Conservation (phyloP, 1,140 invertebrate species). For the Cyrtorhinus lividipennis region DNA sequence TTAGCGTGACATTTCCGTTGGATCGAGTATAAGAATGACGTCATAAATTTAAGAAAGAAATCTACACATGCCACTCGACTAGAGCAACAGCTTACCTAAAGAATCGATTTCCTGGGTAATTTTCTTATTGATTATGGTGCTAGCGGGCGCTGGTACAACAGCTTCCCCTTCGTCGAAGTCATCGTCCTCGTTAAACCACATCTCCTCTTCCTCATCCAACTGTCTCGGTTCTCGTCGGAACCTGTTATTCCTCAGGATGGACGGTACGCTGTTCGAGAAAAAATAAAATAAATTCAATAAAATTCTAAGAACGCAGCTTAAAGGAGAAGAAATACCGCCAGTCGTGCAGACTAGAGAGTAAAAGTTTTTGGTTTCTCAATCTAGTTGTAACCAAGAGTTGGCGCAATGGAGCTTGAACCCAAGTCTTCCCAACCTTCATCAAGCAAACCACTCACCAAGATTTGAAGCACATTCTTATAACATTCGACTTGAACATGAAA, state of each 20-base stretch:
- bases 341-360: too few relatives aligned
- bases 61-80: neutral
- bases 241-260: slow-evolving; percentile 60
- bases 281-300: neutral
- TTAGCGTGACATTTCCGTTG: neutral
- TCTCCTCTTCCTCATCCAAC: slow-evolving; percentile 93
- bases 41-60: too few relatives aligned
- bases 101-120: slow-evolving; percentile 45
- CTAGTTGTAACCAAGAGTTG: too few relatives aligned
- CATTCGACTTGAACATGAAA: too few relatives aligned
- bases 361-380: too few relatives aligned
- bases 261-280: slow-evolving; percentile 41
- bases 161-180: slow-evolving; percentile 75
- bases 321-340: too few relatives aligned
- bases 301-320: too few relatives aligned
- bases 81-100: slow-evolving; percentile 32
- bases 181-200: slow-evolving; percentile 97
- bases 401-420: too few relatives aligned
- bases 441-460: too few relatives aligned
- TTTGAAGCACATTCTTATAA: too few relatives aligned
- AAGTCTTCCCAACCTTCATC: too few relatives aligned
- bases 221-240: slow-evolving; percentile 81
- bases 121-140: slow-evolving; percentile 31
- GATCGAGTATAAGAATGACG: too few relatives aligned
- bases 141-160: slow-evolving; percentile 36